phyloP scores from a whole-genome alignment of 2,888 invertebrate species.

The Thelaira solivaga region DNA sequence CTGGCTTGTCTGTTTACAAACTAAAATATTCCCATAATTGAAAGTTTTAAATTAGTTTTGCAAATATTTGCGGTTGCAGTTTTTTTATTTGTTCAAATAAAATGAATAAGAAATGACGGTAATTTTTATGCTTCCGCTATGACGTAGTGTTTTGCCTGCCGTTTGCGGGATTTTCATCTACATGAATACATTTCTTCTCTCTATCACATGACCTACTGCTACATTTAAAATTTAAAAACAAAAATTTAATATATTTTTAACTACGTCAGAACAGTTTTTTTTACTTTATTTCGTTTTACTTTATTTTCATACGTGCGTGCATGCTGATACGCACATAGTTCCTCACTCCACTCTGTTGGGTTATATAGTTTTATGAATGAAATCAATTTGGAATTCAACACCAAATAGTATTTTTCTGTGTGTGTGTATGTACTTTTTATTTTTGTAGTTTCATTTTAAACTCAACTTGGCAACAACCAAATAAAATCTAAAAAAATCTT shows the following conservation, averaged over 20 bases:
- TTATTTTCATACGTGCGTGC: neutral
- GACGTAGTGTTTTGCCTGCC: slow-evolving; percentile 17
- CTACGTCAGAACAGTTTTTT: neutral
- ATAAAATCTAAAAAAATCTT: neutral
- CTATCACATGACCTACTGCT: slow-evolving; percentile 38
- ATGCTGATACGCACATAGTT: neutral
- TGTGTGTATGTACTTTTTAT: neutral
- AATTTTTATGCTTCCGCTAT: slow-evolving; percentile 39
- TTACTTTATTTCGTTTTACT: neutral
- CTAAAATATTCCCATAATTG: slow-evolving; percentile 23
- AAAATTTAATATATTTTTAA: neutral
- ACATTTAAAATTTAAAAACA: neutral
- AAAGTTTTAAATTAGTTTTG: slow-evolving; percentile 33
- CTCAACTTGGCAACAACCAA: neutral
- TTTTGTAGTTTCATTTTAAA: neutral
- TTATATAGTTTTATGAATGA: slow-evolving; percentile 21
- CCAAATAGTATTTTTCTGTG: neutral
- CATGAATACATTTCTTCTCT: neutral
- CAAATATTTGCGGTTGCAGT: slow-evolving; percentile 33
- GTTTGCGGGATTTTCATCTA: neutral
- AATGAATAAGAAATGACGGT: neutral
- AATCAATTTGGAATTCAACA: slow-evolving; percentile 15
- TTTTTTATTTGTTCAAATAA: neutral
- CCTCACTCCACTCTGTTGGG: too few species aligned
- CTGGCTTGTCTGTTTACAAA: too few species aligned